Evolutionary conservation across 2,113 vertebrate genomes (phyloP).

Genomic region (Nerophis ophidion): DNA sequence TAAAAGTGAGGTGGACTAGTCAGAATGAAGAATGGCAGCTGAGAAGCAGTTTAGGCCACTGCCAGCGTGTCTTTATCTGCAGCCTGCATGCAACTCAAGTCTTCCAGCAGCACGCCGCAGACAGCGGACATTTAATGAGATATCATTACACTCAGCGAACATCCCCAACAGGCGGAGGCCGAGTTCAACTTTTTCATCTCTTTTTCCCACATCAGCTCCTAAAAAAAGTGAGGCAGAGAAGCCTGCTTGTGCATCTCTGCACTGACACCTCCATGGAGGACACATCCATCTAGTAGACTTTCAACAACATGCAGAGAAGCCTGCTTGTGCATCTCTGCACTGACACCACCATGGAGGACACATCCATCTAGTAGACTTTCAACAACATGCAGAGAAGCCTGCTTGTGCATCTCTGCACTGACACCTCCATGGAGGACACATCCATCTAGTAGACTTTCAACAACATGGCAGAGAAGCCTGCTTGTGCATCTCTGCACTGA

Average conservation of each 20-base stretch:
- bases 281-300: constrained; percentile 28
- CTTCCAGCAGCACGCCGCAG: no score
- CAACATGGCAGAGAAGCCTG: not conserved
- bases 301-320: not conserved
- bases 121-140: no score
- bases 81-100: no score
- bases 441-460: not conserved
- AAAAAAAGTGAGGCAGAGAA: not conserved
- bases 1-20: not conserved
- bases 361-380: constrained; percentile 14
- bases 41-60: constrained; percentile 1
- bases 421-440: constrained; percentile 63
- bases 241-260: constrained; percentile 37
- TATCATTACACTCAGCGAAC: constrained; percentile 70
- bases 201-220: constrained; percentile 23
- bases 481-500: constrained; percentile 45
- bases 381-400: not conserved
- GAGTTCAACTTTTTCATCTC: constrained; percentile 14
- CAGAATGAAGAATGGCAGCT: constrained; percentile 4
- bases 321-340: constrained; percentile 40
- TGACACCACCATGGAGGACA: constrained; percentile 62
- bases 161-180: constrained; percentile 29
- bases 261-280: constrained; percentile 60
- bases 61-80: constrained; percentile 23
- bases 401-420: constrained; percentile 43